Evolutionary conservation across 2,888 invertebrate species (phyloP).

Genomic region (Thereva unica): DNA sequence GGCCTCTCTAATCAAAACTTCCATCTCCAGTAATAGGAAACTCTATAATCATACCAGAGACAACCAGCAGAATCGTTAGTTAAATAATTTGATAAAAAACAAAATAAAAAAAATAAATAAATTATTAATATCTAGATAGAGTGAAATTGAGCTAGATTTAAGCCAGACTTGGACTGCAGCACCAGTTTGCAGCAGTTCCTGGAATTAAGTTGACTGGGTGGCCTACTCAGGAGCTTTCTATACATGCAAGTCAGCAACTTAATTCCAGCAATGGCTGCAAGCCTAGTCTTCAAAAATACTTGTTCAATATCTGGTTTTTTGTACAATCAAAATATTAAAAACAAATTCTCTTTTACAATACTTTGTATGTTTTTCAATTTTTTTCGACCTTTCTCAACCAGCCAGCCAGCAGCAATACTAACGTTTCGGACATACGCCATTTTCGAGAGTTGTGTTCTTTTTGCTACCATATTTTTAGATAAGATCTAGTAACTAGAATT

Average conservation of each 20-base stretch:
- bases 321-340: neutral
- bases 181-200: conserved; percentile 55
- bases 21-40: too few relatives aligned
- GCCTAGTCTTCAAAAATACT: conserved; percentile 41
- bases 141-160: conserved; percentile 13
- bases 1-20: too few relatives aligned
- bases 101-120: neutral
- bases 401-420: too few relatives aligned
- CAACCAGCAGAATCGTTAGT: neutral
- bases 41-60: neutral
- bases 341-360: too few relatives aligned
- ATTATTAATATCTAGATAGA: neutral
- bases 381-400: too few relatives aligned
- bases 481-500: too few relatives aligned
- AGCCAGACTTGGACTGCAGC: conserved; percentile 25
- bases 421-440: too few relatives aligned
- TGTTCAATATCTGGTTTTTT: conserved; percentile 14
- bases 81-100: too few relatives aligned
- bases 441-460: too few relatives aligned
- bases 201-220: conserved; percentile 60
- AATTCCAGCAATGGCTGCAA: conserved; percentile 58
- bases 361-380: too few relatives aligned
- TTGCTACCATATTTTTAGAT: too few relatives aligned
- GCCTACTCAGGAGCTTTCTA: conserved; percentile 53
- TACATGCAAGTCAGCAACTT: conserved; percentile 58